phyloP scores from a whole-genome alignment of 1,140 invertebrate species.

The Neodiprion pinetum region DNA sequence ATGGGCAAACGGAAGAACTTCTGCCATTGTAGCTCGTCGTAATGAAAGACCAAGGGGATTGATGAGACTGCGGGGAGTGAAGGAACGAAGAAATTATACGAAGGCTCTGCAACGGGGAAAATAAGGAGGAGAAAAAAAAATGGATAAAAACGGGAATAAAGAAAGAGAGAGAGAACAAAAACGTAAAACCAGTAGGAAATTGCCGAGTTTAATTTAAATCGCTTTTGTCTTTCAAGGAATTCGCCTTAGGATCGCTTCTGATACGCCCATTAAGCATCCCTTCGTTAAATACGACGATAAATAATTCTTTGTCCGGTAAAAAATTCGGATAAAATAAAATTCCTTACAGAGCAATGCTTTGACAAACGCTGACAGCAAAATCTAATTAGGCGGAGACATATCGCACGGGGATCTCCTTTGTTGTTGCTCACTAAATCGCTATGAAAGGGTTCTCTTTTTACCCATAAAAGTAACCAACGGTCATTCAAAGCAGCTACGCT shows the following conservation, averaged over 20 bases:
- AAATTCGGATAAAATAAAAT: neutral
- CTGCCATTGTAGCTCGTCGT: neutral
- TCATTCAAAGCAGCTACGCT: too few relatives aligned
- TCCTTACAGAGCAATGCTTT: neutral
- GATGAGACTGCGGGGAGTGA: neutral
- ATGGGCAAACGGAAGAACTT: neutral
- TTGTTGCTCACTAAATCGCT: too few relatives aligned
- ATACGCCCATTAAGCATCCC: neutral
- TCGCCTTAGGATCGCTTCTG: neutral
- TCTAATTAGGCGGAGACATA: too few relatives aligned
- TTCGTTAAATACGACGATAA: neutral
- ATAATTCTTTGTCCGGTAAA: neutral
- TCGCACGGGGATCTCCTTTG: too few relatives aligned
- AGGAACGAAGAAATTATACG: neutral
- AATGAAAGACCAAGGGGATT: constrained; percentile 5
- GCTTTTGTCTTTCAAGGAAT: neutral
- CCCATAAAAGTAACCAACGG: too few relatives aligned
- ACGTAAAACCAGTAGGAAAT: neutral
- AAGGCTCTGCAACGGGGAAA: neutral
- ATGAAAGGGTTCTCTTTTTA: too few relatives aligned
- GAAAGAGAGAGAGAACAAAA: neutral
- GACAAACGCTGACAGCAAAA: too few relatives aligned
- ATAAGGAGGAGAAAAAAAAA: neutral
- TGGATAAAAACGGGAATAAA: neutral
- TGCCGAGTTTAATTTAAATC: neutral